phyloP scores from a whole-genome alignment of 1,140 invertebrate genomes.

The Orius insidiosus region DNA sequence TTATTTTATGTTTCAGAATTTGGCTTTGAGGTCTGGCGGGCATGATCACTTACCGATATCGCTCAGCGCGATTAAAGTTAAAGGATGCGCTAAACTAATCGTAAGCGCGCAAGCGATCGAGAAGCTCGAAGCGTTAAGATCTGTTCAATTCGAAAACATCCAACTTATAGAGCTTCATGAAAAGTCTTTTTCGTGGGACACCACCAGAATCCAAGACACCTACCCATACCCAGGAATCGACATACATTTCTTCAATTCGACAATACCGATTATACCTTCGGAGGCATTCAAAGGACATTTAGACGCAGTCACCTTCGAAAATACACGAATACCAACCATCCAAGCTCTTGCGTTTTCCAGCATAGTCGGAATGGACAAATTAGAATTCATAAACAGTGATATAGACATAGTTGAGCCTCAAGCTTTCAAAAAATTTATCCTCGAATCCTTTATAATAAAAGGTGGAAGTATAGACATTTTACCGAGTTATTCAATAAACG shows the following conservation, averaged over 20 bases:
- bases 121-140: conserved; percentile 26
- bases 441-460: conserved; percentile 31
- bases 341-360: conserved; percentile 55
- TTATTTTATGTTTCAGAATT: conserved; percentile 6
- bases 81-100: conserved; percentile 16
- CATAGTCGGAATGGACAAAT: conserved; percentile 32
- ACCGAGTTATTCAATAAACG: conserved; percentile 51
- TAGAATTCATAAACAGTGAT: conserved; percentile 33
- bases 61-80: conserved; percentile 11
- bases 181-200: conserved; percentile 21
- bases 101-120: conserved; percentile 11
- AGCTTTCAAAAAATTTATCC: conserved; percentile 59
- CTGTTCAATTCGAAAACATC: conserved; percentile 31
- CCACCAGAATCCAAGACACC: conserved; percentile 25
- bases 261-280: conserved; percentile 39
- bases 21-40: neutral
- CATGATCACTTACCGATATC: neutral
- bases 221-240: conserved; percentile 21
- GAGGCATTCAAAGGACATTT: conserved; percentile 50
- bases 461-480: conserved; percentile 32
- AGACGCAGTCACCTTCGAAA: conserved; percentile 42
- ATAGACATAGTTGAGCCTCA: conserved; percentile 45
- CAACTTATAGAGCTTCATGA: conserved; percentile 28
- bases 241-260: conserved; percentile 26
- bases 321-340: conserved; percentile 38